Percentiles rank a stretch among this genome's conserved stretches.
phyloP scores from a whole-genome alignment of 1,140 invertebrate genomes.

The Acromyrmex heyeri region DNA sequence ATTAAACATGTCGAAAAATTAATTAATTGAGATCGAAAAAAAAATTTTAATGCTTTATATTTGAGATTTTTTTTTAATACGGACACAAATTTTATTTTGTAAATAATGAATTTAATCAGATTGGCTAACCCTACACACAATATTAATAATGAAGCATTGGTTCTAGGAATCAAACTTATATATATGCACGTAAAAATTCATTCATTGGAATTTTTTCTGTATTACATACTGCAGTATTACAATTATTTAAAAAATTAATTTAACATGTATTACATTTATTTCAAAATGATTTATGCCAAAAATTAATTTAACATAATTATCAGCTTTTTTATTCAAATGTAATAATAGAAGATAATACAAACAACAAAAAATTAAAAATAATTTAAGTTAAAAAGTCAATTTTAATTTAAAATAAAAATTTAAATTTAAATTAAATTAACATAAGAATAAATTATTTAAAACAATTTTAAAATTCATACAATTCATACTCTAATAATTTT shows the following conservation, averaged over 20 bases:
- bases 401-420: background rate
- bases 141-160: conserved; percentile 14
- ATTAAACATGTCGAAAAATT: background rate
- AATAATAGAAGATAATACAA: conserved; percentile 12
- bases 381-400: background rate
- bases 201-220: background rate
- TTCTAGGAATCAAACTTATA: background rate
- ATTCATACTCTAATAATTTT: background rate
- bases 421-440: background rate
- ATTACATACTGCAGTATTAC: background rate
- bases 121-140: background rate
- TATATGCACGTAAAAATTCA: background rate
- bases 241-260: no score
- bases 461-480: background rate
- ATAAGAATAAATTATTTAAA: background rate
- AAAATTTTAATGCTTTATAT: background rate
- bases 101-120: background rate
- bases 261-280: background rate
- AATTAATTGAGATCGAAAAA: background rate
- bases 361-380: background rate
- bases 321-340: background rate
- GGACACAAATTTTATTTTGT: background rate
- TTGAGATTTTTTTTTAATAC: background rate
- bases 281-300: no score
- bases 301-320: conserved; percentile 1